Percentiles rank a stretch among this genome's conserved stretches.
These are phyloP conservation scores for Sitophilus oryzae DNA, from an alignment of 1,140 invertebrate genomes.

Conservation along the genomic window DNA sequence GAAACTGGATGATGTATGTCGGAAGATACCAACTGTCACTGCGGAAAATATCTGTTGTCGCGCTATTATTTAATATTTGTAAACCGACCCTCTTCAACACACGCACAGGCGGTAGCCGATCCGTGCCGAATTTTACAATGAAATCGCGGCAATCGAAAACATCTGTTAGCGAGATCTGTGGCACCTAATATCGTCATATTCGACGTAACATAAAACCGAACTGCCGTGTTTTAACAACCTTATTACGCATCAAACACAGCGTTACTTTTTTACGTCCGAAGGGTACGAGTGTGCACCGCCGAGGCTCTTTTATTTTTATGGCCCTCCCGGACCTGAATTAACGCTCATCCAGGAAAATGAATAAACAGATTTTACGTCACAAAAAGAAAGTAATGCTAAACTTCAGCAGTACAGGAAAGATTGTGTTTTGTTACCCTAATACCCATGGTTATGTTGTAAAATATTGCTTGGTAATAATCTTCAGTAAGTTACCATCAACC, in stretches of 20 bases:
- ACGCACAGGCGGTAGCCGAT: slow-evolving; percentile 5
- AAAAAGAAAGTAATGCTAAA: too few species aligned
- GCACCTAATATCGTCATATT: slow-evolving; percentile 19
- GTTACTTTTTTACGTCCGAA: too few species aligned
- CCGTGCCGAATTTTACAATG: slow-evolving; percentile 19
- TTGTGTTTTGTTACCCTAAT: too few species aligned
- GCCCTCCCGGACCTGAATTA: too few species aligned
- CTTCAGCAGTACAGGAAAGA: too few species aligned
- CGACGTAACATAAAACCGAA: slow-evolving; percentile 9
- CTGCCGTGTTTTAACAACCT: slow-evolving; percentile 18
- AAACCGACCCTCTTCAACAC: slow-evolving; percentile 6
- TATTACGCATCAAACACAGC: slow-evolving; percentile 21
- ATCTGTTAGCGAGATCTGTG: slow-evolving; percentile 15
- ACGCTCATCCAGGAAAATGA: too few species aligned
- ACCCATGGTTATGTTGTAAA: too few species aligned
- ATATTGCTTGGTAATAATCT: too few species aligned
- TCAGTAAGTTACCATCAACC: too few species aligned
- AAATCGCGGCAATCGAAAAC: slow-evolving; percentile 17
- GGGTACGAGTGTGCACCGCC: too few species aligned
- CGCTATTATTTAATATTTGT: slow-evolving; percentile 4
- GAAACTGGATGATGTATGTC: background rate
- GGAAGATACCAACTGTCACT: background rate
- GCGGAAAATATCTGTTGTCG: slow-evolving; percentile 7
- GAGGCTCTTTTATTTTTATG: too few species aligned
- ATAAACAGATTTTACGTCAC: too few species aligned